Base-by-base conservation (phyloP, 2,888 invertebrate genomes). In the Ormia ochracea region DNA sequence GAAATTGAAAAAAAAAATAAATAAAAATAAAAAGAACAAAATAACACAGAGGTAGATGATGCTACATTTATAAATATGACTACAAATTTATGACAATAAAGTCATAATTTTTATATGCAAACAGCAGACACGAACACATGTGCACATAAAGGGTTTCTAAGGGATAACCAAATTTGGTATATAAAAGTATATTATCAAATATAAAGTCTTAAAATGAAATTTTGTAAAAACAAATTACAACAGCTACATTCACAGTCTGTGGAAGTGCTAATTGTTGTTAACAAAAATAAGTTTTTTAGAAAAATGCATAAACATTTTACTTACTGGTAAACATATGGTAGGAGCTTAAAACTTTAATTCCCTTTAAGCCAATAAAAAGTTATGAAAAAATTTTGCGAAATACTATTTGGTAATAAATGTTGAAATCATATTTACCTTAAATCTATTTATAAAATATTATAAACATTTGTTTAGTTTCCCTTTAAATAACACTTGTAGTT, bases 211-310 rank as follows among this genome's bases (percentile, higher is more conserved):
- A 12, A n/a, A 28, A 50, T 33, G 43, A 61, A 72, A 72, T 63
- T 19, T 45, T 73, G n/a, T 54, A 50, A 28, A 1, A 36, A 33
- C 17, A 58, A 38, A 12, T 36, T 33, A 54, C 21, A 26, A 63
- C n/a, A 61, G 12, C 14, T 36, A n/a, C 12, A n/a, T n/a, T 38
- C 1, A 26, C 33, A 45, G 9, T 28, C 31, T 56, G 48, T 56
- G 48, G 38, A 66, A 59, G 74, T 74, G 74, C 58, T 74, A 74
- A 74, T 66, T 66, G 66, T 58, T 74, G 58, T 74, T 66, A 69
- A 66, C 50, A 48, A 56, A 50, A 61, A 63, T 56, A 63, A 65
- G 45, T 54, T 69, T 17, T 17, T n/a, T 12, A 48, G 17, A 7
- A 38, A 43, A 59, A 19, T 41, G 21, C 41, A n/a, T 14, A 21